These are phyloP conservation scores for Osmerus eperlanus DNA, from an alignment of 2,113 vertebrate species.

Conservation along the genomic window DNA sequence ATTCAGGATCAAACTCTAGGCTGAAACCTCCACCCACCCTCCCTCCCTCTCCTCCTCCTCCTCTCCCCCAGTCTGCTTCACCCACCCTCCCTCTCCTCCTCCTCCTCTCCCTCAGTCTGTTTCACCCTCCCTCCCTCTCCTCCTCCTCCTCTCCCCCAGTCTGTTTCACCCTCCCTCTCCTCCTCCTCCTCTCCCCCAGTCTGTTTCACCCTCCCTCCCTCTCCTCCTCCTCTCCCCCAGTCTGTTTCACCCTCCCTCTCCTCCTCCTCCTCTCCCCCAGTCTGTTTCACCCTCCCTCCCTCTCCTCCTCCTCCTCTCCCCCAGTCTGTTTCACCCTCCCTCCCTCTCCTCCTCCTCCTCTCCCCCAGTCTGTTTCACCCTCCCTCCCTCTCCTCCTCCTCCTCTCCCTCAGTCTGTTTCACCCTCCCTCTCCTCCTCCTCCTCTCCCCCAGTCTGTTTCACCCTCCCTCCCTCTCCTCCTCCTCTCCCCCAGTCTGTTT, in stretches of 20 bases:
- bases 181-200: not conserved
- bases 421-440: slow-evolving; percentile 9
- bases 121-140: too few relatives aligned
- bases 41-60: slow-evolving; percentile 9
- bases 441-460: not conserved
- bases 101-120: not conserved
- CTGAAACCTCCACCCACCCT: slow-evolving; percentile 15
- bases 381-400: slow-evolving; percentile 20
- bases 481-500: too few relatives aligned
- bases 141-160: slow-evolving; percentile 6
- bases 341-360: too few relatives aligned
- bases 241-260: too few relatives aligned
- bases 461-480: not conserved
- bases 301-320: too few relatives aligned
- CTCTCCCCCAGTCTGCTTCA: slow-evolving; percentile 6
- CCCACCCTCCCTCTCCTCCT: slow-evolving; percentile 1
- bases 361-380: not conserved
- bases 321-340: too few relatives aligned
- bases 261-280: too few relatives aligned
- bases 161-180: slow-evolving; percentile 2
- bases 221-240: too few relatives aligned
- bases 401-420: too few relatives aligned
- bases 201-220: not conserved
- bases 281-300: too few relatives aligned
- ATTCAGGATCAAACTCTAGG: slow-evolving; percentile 11